phyloP scores from a whole-genome alignment of 2,113 vertebrate species.

The Indri indri region DNA sequence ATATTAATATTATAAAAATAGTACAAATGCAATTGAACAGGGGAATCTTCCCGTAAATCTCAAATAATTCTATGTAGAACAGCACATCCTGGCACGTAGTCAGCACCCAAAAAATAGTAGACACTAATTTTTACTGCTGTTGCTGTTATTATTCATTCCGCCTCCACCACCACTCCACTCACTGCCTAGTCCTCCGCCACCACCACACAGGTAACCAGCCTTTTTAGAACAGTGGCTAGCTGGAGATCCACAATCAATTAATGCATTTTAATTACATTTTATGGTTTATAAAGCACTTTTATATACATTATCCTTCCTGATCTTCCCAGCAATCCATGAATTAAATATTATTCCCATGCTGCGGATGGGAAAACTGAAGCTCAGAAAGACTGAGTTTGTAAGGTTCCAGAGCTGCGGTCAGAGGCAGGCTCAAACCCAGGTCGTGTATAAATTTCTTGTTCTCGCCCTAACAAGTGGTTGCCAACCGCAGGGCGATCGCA shows the following conservation, averaged over 20 bases:
- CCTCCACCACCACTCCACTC: not conserved
- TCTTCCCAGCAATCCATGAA: not conserved
- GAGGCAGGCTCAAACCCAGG: not conserved
- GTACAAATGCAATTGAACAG: not conserved
- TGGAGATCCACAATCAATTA: not conserved
- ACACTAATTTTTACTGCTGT: not conserved
- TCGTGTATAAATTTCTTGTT: not conserved
- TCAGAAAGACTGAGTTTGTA: not conserved
- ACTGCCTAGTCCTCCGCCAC: not conserved
- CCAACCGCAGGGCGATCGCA: not conserved
- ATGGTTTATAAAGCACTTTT: not conserved
- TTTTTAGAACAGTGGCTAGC: not conserved
- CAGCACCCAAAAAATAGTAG: not conserved
- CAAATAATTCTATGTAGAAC: not conserved
- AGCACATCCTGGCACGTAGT: not conserved
- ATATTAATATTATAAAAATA: not conserved
- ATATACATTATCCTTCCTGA: not conserved
- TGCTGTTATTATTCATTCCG: not conserved
- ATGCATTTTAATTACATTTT: not conserved
- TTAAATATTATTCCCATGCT: not conserved
- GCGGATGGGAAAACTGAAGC: not conserved
- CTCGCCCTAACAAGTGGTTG: not conserved
- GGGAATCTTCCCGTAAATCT: not conserved
- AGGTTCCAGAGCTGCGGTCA: not conserved
- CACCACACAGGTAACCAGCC: not conserved